Base-by-base conservation (phyloP, 1,140 invertebrate genomes). In the Drosophila funebris region DNA sequence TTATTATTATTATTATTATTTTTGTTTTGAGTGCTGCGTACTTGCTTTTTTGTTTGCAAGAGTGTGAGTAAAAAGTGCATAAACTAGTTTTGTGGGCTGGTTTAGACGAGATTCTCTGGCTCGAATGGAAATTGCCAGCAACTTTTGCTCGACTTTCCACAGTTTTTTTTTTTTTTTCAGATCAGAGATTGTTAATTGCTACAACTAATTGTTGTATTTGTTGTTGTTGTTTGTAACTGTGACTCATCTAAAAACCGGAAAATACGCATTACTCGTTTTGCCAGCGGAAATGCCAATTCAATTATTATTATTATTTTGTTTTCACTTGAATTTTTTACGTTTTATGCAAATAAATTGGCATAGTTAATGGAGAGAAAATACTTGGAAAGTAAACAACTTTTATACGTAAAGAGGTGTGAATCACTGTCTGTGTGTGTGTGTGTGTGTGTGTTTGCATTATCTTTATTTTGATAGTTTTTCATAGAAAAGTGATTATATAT, bases 71-170 rank as follows among this genome's bases (percentile, higher is more conserved):
- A 27, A 48, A 52, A 48, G 13, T 43, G 73, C 78, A 82, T 66
- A 78, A 87, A 87, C 82, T 72, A 78, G 83, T 87, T 87, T 57
- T 58, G 50, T 57, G 66, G 37, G n/a, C 33, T 41, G 56, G 63
- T 72, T 64, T 78, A 62, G 66, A 53, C 68, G 58, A 77, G 80
- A 84, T 84, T 84, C 70, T 87, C 22, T 27, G 18, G 61, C 54
- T 72, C 76, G 64, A 74, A 75, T 83, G 79, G 71, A 82, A 82
- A 82, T 82, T 67, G 78, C 39, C 57, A 61, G 80, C 68, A 61
- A 57, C 50, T 68, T 68, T 71, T 73, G 52, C 66, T 62, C 69
- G 71, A 82, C 76, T 82, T 82, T 79, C 76, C 64, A 68, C 74
- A 18, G 22, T 72, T 80, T 31, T n/a, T n/a, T n/a, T n/a, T n/a